Evolutionary conservation across 2,113 vertebrate genomes (phyloP), one percentile per base, ranked within the genome.

Genomic region (Nibea albiflora): DNA sequence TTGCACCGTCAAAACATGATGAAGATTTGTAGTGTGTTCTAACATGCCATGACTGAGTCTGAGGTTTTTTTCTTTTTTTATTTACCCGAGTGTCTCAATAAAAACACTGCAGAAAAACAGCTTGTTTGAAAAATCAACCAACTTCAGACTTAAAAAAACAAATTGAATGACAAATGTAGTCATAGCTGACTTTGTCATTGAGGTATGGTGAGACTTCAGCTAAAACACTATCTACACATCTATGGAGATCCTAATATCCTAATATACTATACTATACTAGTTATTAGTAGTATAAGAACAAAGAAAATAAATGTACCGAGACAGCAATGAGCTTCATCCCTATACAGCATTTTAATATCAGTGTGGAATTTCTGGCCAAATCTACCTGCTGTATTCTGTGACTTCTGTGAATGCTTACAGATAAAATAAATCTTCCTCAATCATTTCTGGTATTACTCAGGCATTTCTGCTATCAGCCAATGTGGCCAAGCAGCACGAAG

Each of bases 401-500:
- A 62, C 60, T n/a, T 60, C 10, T 17, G 16, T 11, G 28, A 22
- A 64, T 12, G n/a, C 14, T 15, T 17, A 35, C 35, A 63, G 44
- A n/a, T 60, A 46, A 52, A n/a, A 50, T 12, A 26, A 53, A 74
- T 17, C 28, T 7, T 8, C 9, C 17, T 28, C 35, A 20, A 44
- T 10, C 15, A 63, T 24, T 64, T 57, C 31, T 17, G 12, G 3
- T 0, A 49, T 68, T 73, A 60, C 64, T 49, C 46, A 78, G 70
- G 7, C 31, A 70, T 74, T 75, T 79, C 24, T 62, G 24, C 14
- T 20, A 71, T 70, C n/a, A 62, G 16, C 42, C 72, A n/a, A 49
- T 44, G 57, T 53, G 46, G 22, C 46, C 24, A 75, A 20, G 31
- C 56, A 49, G 60, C 8, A 11, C 2, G 19, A 19, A 69, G 15